Conservation (phyloP, 2,113 vertebrate species). For the Xerus inauris region DNA sequence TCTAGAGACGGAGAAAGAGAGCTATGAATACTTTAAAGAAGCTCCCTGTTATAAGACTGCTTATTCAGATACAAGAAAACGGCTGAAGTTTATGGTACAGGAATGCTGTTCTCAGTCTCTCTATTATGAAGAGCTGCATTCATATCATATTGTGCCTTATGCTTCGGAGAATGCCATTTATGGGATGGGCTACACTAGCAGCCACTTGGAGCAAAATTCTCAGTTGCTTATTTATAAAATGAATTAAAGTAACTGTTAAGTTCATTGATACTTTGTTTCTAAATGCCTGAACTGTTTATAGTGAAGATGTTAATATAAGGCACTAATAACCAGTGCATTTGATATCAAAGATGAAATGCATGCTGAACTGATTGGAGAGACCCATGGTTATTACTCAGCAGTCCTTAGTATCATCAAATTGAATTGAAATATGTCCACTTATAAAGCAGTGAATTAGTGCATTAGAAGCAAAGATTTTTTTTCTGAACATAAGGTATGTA, state of each 20-base stretch:
- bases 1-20: conserved; percentile 93
- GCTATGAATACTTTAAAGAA: conserved; percentile 90
- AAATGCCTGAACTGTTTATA: conserved; percentile 84
- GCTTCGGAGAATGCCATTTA: conserved; percentile 91
- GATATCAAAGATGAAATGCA: conserved; percentile 76
- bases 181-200: conserved; percentile 90
- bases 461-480: conserved; percentile 58
- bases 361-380: conserved; percentile 74
- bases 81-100: conserved; percentile 95
- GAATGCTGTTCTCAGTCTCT: conserved; percentile 93
- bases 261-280: conserved; percentile 83
- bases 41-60: conserved; percentile 86
- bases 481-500: conserved; percentile 35
- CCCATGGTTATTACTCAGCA: conserved; percentile 76
- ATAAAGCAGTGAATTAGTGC: conserved; percentile 66
- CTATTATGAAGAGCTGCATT: conserved; percentile 93
- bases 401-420: conserved; percentile 56
- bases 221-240: conserved; percentile 95
- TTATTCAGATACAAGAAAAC: conserved; percentile 92
- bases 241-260: conserved; percentile 91
- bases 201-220: conserved; percentile 89
- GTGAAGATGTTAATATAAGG: conserved; percentile 80
- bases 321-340: conserved; percentile 75
- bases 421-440: conserved; percentile 63
- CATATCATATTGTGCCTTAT: conserved; percentile 94